phyloP scores from a whole-genome alignment of 1,140 invertebrate genomes.

The Halesus radiatus region DNA sequence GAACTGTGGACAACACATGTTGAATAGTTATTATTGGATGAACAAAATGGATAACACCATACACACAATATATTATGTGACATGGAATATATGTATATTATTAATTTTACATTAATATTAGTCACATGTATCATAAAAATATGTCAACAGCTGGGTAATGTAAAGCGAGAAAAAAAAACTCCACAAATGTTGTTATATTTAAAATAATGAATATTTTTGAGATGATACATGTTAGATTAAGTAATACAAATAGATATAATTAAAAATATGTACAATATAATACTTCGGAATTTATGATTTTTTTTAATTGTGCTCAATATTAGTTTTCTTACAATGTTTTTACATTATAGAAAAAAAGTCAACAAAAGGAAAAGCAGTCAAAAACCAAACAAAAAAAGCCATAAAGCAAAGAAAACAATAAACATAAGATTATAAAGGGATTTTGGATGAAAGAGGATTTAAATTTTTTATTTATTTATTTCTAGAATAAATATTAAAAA shows the following conservation, averaged over 20 bases:
- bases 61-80: too few relatives aligned
- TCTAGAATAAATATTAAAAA: too few relatives aligned
- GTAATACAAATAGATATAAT: neutral
- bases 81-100: too few relatives aligned
- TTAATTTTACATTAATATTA: too few relatives aligned
- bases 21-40: too few relatives aligned
- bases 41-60: too few relatives aligned
- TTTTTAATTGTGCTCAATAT: slow-evolving; percentile 31
- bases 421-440: slow-evolving; percentile 23
- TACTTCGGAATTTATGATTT: slow-evolving; percentile 43
- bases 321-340: slow-evolving; percentile 35
- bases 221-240: slow-evolving; percentile 20
- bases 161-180: too few relatives aligned
- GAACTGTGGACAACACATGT: too few relatives aligned
- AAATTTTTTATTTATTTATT: too few relatives aligned
- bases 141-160: too few relatives aligned
- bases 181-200: neutral
- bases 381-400: slow-evolving; percentile 22
- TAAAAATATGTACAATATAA: neutral
- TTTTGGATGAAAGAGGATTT: too few relatives aligned
- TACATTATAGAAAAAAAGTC: slow-evolving; percentile 33
- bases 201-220: neutral
- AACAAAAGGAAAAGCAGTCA: slow-evolving; percentile 22
- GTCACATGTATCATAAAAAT: too few relatives aligned
- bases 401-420: slow-evolving; percentile 1